Evolutionary conservation across 2,113 vertebrate genomes (phyloP).

Genomic region (Lycocorax pyrrhopterus): DNA sequence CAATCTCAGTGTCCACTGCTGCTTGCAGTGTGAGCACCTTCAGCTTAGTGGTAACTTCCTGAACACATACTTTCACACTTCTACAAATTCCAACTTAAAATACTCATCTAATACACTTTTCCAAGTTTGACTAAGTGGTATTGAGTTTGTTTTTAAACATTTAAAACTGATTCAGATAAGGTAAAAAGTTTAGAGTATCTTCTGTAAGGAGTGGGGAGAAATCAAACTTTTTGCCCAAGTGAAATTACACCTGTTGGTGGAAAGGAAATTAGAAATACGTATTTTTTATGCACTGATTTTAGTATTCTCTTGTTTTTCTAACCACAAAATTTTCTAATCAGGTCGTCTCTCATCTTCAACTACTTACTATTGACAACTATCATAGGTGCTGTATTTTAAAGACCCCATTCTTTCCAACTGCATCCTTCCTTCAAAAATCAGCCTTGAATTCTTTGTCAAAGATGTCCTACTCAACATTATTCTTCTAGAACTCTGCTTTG

Average conservation of each 20-base stretch:
- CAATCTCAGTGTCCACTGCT: neutral
- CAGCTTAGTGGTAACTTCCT: neutral
- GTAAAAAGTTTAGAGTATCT: neutral
- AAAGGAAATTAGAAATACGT: neutral
- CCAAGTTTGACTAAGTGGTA: neutral
- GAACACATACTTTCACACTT: rapidly evolving
- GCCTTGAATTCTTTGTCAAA: neutral
- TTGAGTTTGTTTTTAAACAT: neutral
- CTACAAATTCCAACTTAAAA: neutral
- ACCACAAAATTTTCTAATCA: neutral
- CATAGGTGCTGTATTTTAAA: neutral
- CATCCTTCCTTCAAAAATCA: neutral
- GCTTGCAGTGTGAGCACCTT: neutral
- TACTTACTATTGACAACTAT: neutral
- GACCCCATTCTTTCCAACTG: neutral
- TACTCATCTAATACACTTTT: neutral
- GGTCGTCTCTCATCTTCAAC: neutral
- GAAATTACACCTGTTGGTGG: neutral
- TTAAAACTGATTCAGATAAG: neutral
- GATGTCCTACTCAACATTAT: neutral
- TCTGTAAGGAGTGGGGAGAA: neutral
- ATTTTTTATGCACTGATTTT: neutral
- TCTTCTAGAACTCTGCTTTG: neutral
- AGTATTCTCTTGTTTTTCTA: neutral
- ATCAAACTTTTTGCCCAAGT: neutral